Percentiles rank a stretch among this genome's conserved stretches.
Evolutionary conservation across 2,888 invertebrate genomes (phyloP).

Genomic region (Ischnura elegans): DNA sequence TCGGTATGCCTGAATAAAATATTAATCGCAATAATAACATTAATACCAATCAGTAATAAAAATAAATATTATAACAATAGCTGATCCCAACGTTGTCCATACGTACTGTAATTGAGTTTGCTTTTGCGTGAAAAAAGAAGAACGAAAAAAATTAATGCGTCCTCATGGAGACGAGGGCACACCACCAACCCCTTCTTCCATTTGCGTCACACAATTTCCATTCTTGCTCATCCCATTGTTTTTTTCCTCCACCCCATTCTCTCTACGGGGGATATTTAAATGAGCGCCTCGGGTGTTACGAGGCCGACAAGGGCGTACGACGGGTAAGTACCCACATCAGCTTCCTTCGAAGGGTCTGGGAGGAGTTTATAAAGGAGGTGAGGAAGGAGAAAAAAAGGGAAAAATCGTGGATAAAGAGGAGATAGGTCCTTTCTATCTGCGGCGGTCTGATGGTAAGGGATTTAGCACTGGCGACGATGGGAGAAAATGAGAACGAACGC

Average conservation of each 20-base stretch:
- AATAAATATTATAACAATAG: no score
- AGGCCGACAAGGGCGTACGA: neutral
- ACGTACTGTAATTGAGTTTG: neutral
- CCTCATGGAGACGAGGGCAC: neutral
- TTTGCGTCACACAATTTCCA: neutral
- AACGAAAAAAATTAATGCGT: neutral
- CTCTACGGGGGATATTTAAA: neutral
- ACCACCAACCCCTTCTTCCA: neutral
- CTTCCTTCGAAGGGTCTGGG: neutral
- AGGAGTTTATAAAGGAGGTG: neutral
- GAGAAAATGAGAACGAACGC: constrained; percentile 18
- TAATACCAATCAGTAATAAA: no score
- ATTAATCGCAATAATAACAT: no score
- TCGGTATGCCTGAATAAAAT: no score
- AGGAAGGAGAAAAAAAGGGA: neutral
- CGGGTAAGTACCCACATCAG: constrained; percentile 8
- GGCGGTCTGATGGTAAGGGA: constrained; percentile 2
- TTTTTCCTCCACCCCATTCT: neutral
- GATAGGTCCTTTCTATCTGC: neutral
- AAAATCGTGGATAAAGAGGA: neutral
- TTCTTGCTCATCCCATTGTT: neutral
- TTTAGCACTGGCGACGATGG: neutral
- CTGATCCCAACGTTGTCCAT: neutral
- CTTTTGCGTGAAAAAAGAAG: neutral
- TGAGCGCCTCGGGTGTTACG: neutral